Evolutionary conservation across 2,797 vertebrate genomes (phyloP).

Genomic region (Meda fulgida): DNA sequence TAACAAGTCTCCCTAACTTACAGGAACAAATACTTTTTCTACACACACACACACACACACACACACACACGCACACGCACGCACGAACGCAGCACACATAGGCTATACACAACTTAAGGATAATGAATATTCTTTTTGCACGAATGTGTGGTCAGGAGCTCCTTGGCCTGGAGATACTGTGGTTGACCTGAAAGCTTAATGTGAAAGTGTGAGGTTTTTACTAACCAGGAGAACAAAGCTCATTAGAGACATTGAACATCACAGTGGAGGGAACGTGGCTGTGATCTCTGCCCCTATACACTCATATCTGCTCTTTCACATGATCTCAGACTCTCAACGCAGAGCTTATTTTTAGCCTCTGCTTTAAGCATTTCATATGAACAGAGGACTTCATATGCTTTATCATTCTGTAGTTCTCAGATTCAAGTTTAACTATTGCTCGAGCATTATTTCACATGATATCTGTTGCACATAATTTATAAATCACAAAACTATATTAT

Average conservation of each 20-base stretch:
- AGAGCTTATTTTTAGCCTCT: not conserved
- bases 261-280: not conserved
- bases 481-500: not conserved
- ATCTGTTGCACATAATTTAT: not conserved
- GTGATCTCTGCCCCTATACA: constrained; percentile 28
- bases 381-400: not conserved
- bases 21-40: not conserved
- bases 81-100: not conserved
- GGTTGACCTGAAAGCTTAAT: constrained; percentile 22
- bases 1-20: not conserved
- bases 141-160: constrained; percentile 14
- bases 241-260: constrained; percentile 43
- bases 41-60: not conserved
- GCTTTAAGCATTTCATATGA: not conserved
- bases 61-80: not conserved
- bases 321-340: not conserved
- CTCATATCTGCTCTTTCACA: constrained; percentile 22
- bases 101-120: not conserved
- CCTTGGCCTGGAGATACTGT: constrained; percentile 20
- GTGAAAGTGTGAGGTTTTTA: constrained; percentile 40
- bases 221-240: constrained; percentile 45
- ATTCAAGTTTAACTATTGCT: not conserved
- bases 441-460: not conserved
- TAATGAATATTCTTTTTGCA: constrained; percentile 42
- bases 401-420: constrained; percentile 9